Percentiles rank a stretch among this genome's conserved stretches.
Conservation (phyloP, 2,888 invertebrate genomes). For the Parasteatoda lunata region DNA sequence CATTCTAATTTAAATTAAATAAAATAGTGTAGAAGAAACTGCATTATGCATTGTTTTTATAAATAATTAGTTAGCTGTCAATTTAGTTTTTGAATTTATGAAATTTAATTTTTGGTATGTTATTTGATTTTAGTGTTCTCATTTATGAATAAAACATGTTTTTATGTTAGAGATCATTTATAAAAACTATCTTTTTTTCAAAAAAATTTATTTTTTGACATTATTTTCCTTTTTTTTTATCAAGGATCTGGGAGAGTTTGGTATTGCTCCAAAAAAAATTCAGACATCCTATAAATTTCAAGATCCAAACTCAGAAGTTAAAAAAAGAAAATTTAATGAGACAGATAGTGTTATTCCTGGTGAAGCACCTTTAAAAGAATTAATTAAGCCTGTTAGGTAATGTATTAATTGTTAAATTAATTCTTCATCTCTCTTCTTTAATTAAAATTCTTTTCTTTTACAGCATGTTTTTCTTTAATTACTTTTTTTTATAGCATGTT, state of each 20-base stretch:
- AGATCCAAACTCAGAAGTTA: conserved; percentile 45
- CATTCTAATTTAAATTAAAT: too few species aligned
- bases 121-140: neutral
- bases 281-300: conserved; percentile 86
- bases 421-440: too few species aligned
- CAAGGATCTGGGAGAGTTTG: conserved; percentile 91
- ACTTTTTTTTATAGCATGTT: too few species aligned
- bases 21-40: too few species aligned
- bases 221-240: neutral
- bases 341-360: conserved; percentile 78
- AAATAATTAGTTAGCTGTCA: too few species aligned
- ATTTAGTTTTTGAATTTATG: too few species aligned
- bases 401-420: neutral
- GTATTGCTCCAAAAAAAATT: conserved; percentile 92
- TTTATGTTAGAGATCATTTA: too few species aligned
- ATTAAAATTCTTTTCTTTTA: too few species aligned
- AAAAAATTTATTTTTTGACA: too few species aligned
- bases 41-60: too few species aligned
- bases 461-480: too few species aligned
- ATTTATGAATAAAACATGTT: neutral
- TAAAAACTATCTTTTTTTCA: too few species aligned
- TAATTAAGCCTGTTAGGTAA: conserved; percentile 81
- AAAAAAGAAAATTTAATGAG: conserved; percentile 74
- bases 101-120: neutral
- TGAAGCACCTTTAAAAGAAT: conserved; percentile 81